These are phyloP conservation scores for Campoplex nolae DNA, from an alignment of 2,888 invertebrate species.

Conservation along the genomic window DNA sequence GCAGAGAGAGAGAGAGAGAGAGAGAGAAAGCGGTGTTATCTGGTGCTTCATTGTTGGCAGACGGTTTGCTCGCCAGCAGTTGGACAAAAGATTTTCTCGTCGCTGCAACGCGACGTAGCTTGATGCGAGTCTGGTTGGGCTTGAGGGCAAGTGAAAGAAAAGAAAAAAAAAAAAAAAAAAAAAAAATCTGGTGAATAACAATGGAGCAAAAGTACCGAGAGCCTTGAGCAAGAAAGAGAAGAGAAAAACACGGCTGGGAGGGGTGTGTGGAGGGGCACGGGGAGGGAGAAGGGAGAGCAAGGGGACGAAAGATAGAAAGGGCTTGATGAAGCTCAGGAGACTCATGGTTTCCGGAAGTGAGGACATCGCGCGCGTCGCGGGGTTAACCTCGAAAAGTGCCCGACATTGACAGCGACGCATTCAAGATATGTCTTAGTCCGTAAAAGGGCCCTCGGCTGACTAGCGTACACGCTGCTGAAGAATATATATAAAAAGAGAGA, in stretches of 20 bases:
- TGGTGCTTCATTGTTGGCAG: slow-evolving; percentile 59
- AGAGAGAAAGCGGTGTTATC: slow-evolving; percentile 48
- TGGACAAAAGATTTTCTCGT: slow-evolving; percentile 64
- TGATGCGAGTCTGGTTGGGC: slow-evolving; percentile 40
- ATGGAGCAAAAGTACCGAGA: slow-evolving; percentile 57
- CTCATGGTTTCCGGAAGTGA: slow-evolving; percentile 52
- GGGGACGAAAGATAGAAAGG: slow-evolving; percentile 21
- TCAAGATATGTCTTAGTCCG: slow-evolving; percentile 20
- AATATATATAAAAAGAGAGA: slow-evolving; percentile 37
- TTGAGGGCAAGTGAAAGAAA: slow-evolving; percentile 9
- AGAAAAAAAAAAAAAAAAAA: slow-evolving; percentile 27
- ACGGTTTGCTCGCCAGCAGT: slow-evolving; percentile 41
- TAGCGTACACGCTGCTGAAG: not conserved
- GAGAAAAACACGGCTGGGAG: not conserved
- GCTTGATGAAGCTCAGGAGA: slow-evolving; percentile 43
- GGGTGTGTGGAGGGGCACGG: not conserved
- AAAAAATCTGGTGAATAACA: slow-evolving; percentile 64
- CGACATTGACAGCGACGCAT: slow-evolving; percentile 33
- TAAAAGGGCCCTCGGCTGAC: not conserved
- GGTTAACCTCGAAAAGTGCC: slow-evolving; percentile 65
- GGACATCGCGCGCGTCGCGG: slow-evolving; percentile 31
- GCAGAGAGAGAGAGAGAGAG: slow-evolving; percentile 10
- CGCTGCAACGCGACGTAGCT: slow-evolving; percentile 36
- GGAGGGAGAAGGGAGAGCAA: not conserved
- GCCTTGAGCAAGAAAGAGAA: slow-evolving; percentile 22